Conservation (phyloP, 2,888 invertebrate species). For the Himalopsyche kuldschensis region DNA sequence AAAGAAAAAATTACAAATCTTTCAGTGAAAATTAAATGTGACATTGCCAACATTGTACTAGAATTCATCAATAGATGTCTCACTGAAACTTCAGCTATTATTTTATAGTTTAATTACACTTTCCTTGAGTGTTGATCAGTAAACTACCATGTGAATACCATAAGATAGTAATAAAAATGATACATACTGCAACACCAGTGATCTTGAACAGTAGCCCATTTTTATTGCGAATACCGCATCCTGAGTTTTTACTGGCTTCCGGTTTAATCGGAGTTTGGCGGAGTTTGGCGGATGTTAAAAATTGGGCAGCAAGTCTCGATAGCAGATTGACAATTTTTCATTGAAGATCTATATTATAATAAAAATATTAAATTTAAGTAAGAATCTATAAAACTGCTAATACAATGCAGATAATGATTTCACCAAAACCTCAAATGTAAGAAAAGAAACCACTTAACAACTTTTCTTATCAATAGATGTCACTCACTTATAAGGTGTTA, state of each 20-base stretch:
- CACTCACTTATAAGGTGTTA: too few relatives aligned
- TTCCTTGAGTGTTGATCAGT: background rate
- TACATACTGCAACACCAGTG: background rate
- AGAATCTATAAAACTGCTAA: background rate
- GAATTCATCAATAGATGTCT: background rate
- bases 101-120: background rate
- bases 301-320: background rate
- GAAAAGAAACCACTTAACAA: too few relatives aligned
- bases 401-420: background rate
- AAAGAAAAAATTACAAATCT: too few relatives aligned
- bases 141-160: too few relatives aligned
- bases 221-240: background rate
- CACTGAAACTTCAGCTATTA: background rate
- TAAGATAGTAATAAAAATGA: background rate
- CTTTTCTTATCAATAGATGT: too few relatives aligned
- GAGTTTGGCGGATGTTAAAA: background rate
- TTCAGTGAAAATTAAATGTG: too few relatives aligned
- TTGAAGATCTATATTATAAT: background rate
- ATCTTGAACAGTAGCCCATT: background rate
- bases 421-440: too few relatives aligned
- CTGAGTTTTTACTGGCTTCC: background rate
- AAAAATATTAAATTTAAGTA: background rate
- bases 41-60: too few relatives aligned
- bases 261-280: background rate
- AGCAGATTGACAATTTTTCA: background rate